A percentile compares a stretch with the other conserved stretches of the same genome.
Conservation (phyloP, 2,113 vertebrate species). For the Ascaphus truei region DNA sequence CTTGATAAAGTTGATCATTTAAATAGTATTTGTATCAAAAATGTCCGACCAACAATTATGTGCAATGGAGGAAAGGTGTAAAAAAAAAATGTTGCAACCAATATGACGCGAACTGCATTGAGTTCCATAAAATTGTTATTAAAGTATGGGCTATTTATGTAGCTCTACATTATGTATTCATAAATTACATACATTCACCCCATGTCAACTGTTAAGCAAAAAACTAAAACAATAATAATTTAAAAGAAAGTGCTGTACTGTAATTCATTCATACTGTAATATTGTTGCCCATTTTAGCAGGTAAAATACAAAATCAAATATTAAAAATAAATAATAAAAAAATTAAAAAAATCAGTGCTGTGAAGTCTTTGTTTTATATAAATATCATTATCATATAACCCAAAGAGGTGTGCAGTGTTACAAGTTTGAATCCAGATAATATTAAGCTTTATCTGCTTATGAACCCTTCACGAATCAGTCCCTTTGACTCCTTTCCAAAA, state of each 20-base stretch:
- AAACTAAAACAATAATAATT: slow-evolving; percentile 45
- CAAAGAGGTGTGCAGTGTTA: slow-evolving; percentile 47
- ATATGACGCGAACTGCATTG: too few species aligned
- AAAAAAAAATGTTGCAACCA: too few species aligned
- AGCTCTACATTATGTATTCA: neutral
- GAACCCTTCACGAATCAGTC: slow-evolving; percentile 4
- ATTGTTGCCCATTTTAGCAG: slow-evolving; percentile 59
- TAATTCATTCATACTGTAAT: slow-evolving; percentile 61
- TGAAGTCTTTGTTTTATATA: slow-evolving; percentile 68
- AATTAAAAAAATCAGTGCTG: slow-evolving; percentile 62
- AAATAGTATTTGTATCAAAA: too few species aligned
- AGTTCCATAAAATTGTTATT: too few species aligned
- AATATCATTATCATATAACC: slow-evolving; percentile 62
- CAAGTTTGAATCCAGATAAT: neutral
- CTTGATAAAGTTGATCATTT: too few species aligned
- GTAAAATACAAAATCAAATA: slow-evolving; percentile 49
- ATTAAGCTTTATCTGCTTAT: neutral
- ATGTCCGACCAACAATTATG: too few species aligned
- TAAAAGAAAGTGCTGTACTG: slow-evolving; percentile 65
- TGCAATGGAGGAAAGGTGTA: too few species aligned
- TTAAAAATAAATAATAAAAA: slow-evolving; percentile 34
- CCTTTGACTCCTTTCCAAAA: too few species aligned
- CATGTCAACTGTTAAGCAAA: slow-evolving; percentile 49
- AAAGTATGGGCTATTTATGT: neutral
- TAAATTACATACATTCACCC: neutral